These are phyloP conservation scores for Acrocephalus arundinaceus DNA, from an alignment of 2,113 vertebrate genomes.

Conservation along the genomic window DNA sequence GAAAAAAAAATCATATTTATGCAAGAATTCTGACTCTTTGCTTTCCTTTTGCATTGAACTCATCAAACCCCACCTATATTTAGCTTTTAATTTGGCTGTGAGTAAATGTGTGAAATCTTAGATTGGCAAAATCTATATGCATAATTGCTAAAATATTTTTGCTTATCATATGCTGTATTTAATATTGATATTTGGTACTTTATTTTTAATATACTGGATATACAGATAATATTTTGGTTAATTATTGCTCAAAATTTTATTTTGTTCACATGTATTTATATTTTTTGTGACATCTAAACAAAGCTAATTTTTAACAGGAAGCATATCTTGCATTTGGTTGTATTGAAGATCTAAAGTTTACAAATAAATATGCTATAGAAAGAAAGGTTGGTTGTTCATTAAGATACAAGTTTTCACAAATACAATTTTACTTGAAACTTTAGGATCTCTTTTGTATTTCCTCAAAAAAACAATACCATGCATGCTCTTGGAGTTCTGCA, in stretches of 20 bases:
- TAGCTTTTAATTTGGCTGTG: neutral
- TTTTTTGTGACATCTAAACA: neutral
- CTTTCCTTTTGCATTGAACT: neutral
- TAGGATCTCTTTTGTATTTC: neutral
- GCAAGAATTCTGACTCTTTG: neutral
- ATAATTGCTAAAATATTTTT: neutral
- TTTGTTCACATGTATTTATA: neutral
- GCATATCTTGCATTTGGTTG: neutral
- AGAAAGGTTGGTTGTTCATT: neutral
- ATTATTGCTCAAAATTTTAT: neutral
- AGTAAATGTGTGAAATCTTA: neutral
- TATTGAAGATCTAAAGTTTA: neutral
- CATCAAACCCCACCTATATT: neutral
- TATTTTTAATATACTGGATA: neutral
- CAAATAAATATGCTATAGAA: neutral
- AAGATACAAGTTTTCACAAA: neutral
- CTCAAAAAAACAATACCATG: rapidly evolving
- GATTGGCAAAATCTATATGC: neutral
- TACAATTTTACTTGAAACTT: neutral
- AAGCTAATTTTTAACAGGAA: neutral
- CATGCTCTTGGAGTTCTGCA: neutral
- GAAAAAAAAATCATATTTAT: neutral
- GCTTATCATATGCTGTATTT: neutral
- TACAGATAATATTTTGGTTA: neutral
- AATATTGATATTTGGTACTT: neutral